These are phyloP conservation scores for Uria lomvia DNA, from an alignment of 2,113 vertebrate genomes.

Conservation along the genomic window DNA sequence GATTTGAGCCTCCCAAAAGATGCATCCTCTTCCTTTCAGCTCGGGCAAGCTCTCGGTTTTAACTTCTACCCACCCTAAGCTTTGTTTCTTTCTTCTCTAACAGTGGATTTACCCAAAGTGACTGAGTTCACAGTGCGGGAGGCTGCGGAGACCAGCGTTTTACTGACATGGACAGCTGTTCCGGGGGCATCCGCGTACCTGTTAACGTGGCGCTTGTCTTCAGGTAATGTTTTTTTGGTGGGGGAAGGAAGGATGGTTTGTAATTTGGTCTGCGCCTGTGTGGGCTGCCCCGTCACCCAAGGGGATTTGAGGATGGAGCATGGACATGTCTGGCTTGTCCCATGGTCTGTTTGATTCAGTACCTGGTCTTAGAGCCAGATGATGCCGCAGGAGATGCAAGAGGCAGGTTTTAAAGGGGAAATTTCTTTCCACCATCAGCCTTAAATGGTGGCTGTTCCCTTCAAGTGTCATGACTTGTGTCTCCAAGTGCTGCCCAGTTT, in stretches of 20 bases:
- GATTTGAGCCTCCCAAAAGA: not conserved
- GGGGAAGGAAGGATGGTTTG: not conserved
- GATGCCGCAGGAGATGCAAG: not conserved
- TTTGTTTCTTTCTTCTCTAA: not conserved
- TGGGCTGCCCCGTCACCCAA: not conserved
- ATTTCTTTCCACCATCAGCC: not conserved
- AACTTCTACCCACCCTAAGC: not conserved
- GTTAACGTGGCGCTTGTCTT: conserved; percentile 80
- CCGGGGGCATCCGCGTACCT: conserved; percentile 75
- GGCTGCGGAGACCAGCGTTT: conserved; percentile 65
- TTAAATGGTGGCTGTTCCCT: not conserved
- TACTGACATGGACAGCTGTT: conserved; percentile 79
- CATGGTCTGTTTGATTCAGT: not conserved
- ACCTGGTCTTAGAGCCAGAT: not conserved
- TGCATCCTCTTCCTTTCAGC: not conserved
- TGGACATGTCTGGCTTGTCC: not conserved
- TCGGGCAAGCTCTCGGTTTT: rapidly evolving
- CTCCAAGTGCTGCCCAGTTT: not conserved
- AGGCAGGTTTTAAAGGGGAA: not conserved
- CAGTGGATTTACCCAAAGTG: conserved; percentile 84
- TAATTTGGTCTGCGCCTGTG: not conserved
- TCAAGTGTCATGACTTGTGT: not conserved
- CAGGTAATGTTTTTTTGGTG: conserved; percentile 65
- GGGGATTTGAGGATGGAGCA: not conserved
- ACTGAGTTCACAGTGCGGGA: conserved; percentile 69